Evolutionary conservation across 1,140 invertebrate species (phyloP).

Genomic region (Potamilus streckersoni): DNA sequence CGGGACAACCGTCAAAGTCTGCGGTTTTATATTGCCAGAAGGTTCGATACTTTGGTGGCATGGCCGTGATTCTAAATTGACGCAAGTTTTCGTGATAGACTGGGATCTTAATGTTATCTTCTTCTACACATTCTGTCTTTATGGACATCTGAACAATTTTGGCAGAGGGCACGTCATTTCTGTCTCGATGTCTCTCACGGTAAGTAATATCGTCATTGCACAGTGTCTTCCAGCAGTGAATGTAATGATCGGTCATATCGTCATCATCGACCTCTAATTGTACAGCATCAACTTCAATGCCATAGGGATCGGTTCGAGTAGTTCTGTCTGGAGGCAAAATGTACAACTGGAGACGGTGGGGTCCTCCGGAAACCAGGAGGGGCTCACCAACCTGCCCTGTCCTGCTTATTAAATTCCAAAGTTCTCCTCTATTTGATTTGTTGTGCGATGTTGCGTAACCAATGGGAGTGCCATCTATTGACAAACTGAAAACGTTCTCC

Average conservation of each 20-base stretch:
- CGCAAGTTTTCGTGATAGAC: slow-evolving; percentile 5
- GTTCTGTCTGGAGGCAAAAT: neutral
- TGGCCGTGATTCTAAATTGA: slow-evolving; percentile 1
- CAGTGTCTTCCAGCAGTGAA: neutral
- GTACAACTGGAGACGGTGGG: neutral
- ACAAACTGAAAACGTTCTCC: neutral
- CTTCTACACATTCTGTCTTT: neutral
- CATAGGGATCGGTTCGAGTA: neutral
- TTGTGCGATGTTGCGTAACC: neutral
- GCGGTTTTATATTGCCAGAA: neutral
- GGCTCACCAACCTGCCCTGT: slow-evolving; percentile 2
- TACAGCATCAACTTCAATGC: slow-evolving; percentile 9
- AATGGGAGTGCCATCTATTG: neutral
- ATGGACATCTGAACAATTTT: slow-evolving; percentile 3
- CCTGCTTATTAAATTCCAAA: neutral
- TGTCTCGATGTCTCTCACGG: slow-evolving; percentile 2
- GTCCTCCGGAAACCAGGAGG: neutral
- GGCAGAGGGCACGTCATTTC: neutral
- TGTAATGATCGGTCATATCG: neutral
- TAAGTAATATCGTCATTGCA: slow-evolving; percentile 8
- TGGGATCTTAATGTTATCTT: slow-evolving; percentile 17
- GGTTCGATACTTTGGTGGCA: slow-evolving; percentile 3
- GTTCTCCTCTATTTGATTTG: neutral
- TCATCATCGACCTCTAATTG: neutral
- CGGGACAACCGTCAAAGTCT: slow-evolving; percentile 1